Evolutionary conservation across 2,888 invertebrate genomes (phyloP), one percentile per base, ranked within the genome.

Genomic region (Strigamia maritima): DNA sequence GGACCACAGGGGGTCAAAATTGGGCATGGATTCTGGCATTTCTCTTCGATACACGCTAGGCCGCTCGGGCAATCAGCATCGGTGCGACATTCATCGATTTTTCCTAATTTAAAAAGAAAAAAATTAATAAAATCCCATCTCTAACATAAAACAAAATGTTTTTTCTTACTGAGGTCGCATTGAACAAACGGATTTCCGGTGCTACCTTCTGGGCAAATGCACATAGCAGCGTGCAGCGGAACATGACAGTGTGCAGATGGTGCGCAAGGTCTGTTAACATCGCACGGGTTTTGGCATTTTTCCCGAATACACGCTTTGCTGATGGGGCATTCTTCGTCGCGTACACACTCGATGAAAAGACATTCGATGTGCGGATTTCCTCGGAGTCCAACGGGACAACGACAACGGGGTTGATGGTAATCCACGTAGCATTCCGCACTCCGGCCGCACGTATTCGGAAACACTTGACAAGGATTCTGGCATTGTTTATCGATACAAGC

Each of bases 1-100:
- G 78, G 65, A 22, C 81, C 80, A 60, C 82, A 82, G 8, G 82
- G 82, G 44, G 81, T 81, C 35, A 80, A 76, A 70, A 80, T 80
- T 19, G 80, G 75, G 44, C 83, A 83, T 35, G 82, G 94, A 86
- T 95, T 91, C 81, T 92, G 92, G 84, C 96, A 96, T 85, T 90
- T 91, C 78, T 91, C 90, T 83, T 91, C 91, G 80, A 96, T 90
- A 84, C 96, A 96, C 10, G 95, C 95, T 80, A 92, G 87, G 83
- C 90, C 89, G 1, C 91, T 87, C 74, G 94, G 91, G 85, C 96
- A 96, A 82, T 96, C 95, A 0, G 90, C 90, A 84, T 96, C 95
- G 81, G 90, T 89, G 49, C 90, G 90, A 85, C 96, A 97, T 0
- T 81, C 82, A 65, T 84, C 83, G 40, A 84, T 83, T 83, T 28